A percentile compares a stretch with the other conserved stretches of the same genome.
phyloP scores from a whole-genome alignment of 2,113 vertebrate genomes.

The Synodontis membranacea region DNA sequence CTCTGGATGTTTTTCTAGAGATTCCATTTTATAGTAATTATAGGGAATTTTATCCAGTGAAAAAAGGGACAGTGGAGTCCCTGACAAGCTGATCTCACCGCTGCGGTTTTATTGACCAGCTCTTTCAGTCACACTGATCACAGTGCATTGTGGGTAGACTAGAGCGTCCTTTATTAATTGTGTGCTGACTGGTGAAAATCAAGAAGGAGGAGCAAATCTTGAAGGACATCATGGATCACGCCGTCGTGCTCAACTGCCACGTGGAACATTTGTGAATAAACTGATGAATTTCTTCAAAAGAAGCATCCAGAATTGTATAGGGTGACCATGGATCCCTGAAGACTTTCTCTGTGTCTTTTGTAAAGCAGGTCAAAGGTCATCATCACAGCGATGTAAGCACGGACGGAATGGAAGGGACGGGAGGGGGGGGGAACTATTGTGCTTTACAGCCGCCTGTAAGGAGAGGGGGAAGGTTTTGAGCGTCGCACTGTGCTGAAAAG shows the following conservation, averaged over 20 bases:
- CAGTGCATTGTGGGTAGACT: background rate
- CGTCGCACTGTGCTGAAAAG: constrained; percentile 63
- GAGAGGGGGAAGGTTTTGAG: constrained; percentile 66
- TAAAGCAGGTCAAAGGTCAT: constrained; percentile 49
- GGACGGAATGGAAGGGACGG: constrained; percentile 33
- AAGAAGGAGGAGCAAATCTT: constrained; percentile 30
- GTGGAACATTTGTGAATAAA: constrained; percentile 21
- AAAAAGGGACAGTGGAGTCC: background rate
- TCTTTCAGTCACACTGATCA: background rate
- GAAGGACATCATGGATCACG: constrained; percentile 12
- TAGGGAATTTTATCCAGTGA: background rate
- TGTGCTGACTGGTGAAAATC: constrained; percentile 1
- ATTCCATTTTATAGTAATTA: background rate
- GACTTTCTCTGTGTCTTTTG: background rate
- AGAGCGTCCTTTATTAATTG: background rate
- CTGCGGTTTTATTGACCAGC: background rate
- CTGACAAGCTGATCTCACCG: background rate
- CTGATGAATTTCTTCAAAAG: background rate
- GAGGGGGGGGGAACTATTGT: constrained; percentile 66
- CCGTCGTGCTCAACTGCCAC: background rate
- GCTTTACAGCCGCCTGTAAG: constrained; percentile 36
- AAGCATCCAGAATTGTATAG: background rate
- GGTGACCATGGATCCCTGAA: background rate
- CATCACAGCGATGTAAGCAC: background rate
- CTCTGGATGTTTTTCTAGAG: background rate